A percentile compares a stretch with the other conserved stretches of the same genome.
Conservation (phyloP, 2,888 invertebrate species). For the Sphaerophoria taeniata region DNA sequence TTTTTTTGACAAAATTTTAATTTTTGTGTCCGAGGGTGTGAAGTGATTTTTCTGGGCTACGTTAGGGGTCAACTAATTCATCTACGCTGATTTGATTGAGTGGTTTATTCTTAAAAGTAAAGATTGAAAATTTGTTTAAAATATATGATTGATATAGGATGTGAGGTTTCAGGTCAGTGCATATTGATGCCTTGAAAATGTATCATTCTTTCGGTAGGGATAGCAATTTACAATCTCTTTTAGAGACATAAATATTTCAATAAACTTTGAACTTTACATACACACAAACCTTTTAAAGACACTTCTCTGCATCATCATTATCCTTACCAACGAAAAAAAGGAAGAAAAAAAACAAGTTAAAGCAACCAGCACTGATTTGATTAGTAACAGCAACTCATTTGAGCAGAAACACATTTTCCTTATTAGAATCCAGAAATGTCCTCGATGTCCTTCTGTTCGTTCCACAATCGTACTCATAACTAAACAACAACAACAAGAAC, state of each 20-base stretch:
- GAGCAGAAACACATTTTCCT: constrained; percentile 75
- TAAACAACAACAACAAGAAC: constrained; percentile 51
- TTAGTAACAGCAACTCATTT: constrained; percentile 70
- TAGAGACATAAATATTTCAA: too few species aligned
- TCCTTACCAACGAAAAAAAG: constrained; percentile 8
- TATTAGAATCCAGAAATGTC: constrained; percentile 66
- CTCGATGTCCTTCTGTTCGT: constrained; percentile 68
- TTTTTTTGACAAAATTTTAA: too few species aligned
- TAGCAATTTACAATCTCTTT: too few species aligned
- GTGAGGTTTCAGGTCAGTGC: too few species aligned
- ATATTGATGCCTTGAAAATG: too few species aligned
- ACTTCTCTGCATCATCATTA: constrained; percentile 2
- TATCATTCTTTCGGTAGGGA: too few species aligned
- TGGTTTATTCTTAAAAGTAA: neutral
- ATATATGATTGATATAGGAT: too few species aligned
- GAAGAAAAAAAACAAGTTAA: constrained; percentile 47
- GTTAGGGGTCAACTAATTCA: neutral
- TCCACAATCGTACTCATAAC: constrained; percentile 49
- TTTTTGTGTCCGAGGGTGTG: neutral
- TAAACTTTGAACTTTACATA: too few species aligned
- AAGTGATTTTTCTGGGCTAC: constrained; percentile 14
- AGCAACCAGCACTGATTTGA: constrained; percentile 73
- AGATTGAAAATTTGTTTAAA: neutral
- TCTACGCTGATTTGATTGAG: constrained; percentile 66
- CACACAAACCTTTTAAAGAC: too few species aligned